Evolutionary conservation across 2,113 vertebrate species (phyloP), one percentile per base, ranked within the genome.

Genomic region (Stegastes partitus): DNA sequence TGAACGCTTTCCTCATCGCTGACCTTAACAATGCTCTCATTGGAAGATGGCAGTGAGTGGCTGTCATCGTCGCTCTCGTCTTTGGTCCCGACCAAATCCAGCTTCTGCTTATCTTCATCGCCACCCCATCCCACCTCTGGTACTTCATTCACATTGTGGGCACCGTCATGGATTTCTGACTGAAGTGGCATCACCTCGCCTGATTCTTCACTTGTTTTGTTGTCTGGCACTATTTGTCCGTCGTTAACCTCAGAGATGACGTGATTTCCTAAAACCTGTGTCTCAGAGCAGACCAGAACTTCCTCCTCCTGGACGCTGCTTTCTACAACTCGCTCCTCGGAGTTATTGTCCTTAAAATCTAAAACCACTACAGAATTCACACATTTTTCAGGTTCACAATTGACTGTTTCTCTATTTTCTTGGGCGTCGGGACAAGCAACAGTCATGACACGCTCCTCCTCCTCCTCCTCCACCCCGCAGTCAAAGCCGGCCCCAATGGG

Each of bases 11-110:
- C 87, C 14, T 92, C 89, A 1, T 92, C 91, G 15, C 86, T 91
- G 53, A 90, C 86, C 50, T 89, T 69, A 14, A 84, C 49, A 28
- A 91, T 90, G 78, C 86, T 92, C 34, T 64, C 84, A 0, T 86
- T 88, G 44, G 87, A 92, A 1, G 87, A 92, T 0, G 21, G 39
- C 64, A 87, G 68, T 0, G 86, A 91, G 10, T 5, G 51, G 21
- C 64, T 68, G 34, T 87, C 88, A 19, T 22, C 72, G 1, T 89
- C 56, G n/a, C 62, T 65, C 31, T 81, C 64, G 0, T 51, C 63
- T 65, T 59, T 74, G 47, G 50, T 47, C 9, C 21, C 18, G 0
- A 50, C 7, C 19, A n/a, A 25, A 18, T 77, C 57, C 11, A 6
- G 26, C 42, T 82, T 77, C 67, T 71, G 50, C 4, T 62, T 12